phyloP scores from a whole-genome alignment of 2,113 vertebrate species.

The Phoxinus phoxinus region DNA sequence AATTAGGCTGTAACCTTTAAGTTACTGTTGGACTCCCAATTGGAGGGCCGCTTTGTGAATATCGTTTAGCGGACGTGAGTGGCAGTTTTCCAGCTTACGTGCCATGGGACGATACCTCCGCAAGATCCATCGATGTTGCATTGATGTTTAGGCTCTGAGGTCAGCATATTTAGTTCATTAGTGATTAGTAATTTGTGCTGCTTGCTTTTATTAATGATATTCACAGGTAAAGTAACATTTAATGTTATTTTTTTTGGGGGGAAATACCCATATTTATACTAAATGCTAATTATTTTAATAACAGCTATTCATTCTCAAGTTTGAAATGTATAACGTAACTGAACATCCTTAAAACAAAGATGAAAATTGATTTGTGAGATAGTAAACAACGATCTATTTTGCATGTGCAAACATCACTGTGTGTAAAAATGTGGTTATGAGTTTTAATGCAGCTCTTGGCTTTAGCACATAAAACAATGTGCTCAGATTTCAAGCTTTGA shows the following conservation, averaged over 20 bases:
- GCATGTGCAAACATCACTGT: neutral
- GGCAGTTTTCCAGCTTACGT: slow-evolving; percentile 7
- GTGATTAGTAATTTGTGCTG: neutral
- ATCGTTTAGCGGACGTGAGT: slow-evolving; percentile 35
- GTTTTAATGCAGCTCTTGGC: neutral
- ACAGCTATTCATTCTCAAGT: neutral
- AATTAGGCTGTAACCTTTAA: slow-evolving; percentile 85
- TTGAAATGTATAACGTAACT: too few species aligned
- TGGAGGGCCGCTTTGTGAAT: slow-evolving; percentile 32
- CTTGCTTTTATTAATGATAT: neutral
- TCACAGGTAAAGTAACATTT: neutral
- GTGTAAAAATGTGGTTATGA: too few species aligned
- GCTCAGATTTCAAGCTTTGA: neutral
- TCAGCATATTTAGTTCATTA: neutral
- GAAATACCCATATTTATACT: neutral
- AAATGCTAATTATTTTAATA: neutral
- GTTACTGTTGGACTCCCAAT: slow-evolving; percentile 59
- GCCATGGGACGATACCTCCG: neutral
- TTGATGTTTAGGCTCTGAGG: neutral
- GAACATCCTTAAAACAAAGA: neutral
- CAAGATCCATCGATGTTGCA: neutral
- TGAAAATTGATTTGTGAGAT: too few species aligned
- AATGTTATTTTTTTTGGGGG: neutral
- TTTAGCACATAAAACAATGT: neutral
- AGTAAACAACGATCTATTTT: too few species aligned